Evolutionary conservation across 35 echinoderm and acorn worm genomes (phyloP).

Genomic region (Heliocidaris tuberculata): DNA sequence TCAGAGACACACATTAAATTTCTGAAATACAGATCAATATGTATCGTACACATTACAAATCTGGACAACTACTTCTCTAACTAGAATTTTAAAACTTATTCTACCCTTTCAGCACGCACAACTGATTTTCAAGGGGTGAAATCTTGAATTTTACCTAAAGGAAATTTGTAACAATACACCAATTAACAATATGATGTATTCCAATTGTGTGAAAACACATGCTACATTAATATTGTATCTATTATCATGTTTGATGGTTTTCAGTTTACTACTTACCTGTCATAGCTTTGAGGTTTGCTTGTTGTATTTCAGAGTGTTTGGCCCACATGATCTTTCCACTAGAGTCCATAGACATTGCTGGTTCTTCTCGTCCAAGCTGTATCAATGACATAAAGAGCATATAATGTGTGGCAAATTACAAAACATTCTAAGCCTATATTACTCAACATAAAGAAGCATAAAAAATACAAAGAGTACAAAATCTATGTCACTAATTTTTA

Average conservation of each 20-base stretch:
- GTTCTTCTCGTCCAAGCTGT: conserved; percentile 93
- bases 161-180: no score
- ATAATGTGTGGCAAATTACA: not conserved
- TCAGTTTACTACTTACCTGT: conserved; percentile 56
- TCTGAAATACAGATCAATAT: no score
- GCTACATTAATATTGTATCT: no score
- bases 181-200: no score
- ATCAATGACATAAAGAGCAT: conserved; percentile 33
- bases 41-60: no score
- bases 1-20: no score
- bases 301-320: conserved; percentile 97
- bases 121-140: no score
- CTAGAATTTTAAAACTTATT: no score
- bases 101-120: no score
- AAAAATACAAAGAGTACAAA: not conserved
- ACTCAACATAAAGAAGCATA: not conserved
- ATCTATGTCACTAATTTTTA: not conserved
- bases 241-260: not conserved
- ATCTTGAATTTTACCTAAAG: no score
- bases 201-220: no score
- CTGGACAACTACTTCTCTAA: no score
- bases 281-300: conserved; percentile 95
- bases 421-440: not conserved
- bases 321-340: conserved; percentile 98
- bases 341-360: conserved; percentile 94